phyloP scores from a whole-genome alignment of 1,140 invertebrate species.

The Thalassaphorura encarpata region DNA sequence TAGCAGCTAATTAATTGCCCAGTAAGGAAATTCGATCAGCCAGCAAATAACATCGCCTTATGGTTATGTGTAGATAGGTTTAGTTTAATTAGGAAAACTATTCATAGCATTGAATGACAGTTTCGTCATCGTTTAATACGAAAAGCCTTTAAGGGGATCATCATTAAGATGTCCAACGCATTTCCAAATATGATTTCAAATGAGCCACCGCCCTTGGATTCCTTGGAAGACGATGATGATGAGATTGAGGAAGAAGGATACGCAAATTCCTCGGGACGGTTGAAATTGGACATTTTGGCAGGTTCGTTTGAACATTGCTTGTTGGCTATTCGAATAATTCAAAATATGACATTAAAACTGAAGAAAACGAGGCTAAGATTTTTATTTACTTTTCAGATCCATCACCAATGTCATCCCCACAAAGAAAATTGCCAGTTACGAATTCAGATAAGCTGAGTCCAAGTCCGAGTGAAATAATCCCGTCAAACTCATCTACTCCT shows the following conservation, averaged over 20 bases:
- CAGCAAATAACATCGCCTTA: no score
- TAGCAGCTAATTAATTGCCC: no score
- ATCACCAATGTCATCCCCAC: constrained; percentile 10
- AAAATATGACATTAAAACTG: neutral
- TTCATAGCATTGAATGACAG: no score
- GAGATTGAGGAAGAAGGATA: constrained; percentile 15
- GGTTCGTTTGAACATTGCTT: neutral
- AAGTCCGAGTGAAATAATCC: neutral
- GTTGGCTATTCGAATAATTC: neutral
- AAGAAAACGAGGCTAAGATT: neutral
- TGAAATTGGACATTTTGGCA: constrained; percentile 17
- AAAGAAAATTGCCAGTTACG: no score
- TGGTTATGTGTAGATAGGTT: no score
- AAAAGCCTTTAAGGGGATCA: no score
- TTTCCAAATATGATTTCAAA: constrained; percentile 30
- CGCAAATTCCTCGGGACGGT: no score
- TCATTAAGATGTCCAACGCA: no score
- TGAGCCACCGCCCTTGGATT: constrained; percentile 26
- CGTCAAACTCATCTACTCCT: neutral
- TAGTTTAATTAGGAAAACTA: no score
- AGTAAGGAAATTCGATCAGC: no score
- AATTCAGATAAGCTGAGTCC: neutral
- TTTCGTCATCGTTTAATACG: no score
- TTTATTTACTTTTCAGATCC: constrained; percentile 4
- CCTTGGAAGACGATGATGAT: constrained; percentile 23